Base-by-base conservation (phyloP, 2,888 invertebrate species). In the Candidula unifasciata region DNA sequence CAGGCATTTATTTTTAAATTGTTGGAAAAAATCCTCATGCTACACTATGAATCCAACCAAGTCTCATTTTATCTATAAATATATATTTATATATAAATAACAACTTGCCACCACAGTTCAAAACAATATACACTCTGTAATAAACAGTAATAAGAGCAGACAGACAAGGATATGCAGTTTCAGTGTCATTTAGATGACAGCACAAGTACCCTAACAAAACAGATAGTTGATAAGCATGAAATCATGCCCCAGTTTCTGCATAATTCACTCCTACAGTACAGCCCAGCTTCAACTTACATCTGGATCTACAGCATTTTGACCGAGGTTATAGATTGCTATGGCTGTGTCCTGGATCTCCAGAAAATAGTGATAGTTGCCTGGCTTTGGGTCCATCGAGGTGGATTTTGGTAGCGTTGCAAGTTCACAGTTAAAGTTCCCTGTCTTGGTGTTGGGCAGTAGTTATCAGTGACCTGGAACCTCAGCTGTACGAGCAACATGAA, bases 401-500 rank as follows among this genome's bases (percentile, higher is more conserved):
- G 71, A 64, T 85, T 82, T 35, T 91, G 81, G 82, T 93, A 92
- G 33, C 92, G 86, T 16, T 87, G 86, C 5, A 92, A 89, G 24
- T 83, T 85, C 3, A 93, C 86, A 2, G 89, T 90, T 69, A 93
- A 85, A 0, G 89, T 86, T 35, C 85, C 80, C 30, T 83, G 82
- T 16, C 52, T 35, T 21, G 71, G 77, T 33, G 54, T 66, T 5
- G n/a, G 35, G 69, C 87, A 87, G 76, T 82, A 87, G 44, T 89
- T 89, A 86, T 93, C 93, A n/a, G 86, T 85, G 8, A 91, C 93
- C 74, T 85, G 81, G 33, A 93, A 87, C 74, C 90, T 87, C 64
- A 93, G 80, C 92, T 93, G 87, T 54, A 85, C 85, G 84, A 10
- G 35, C 54, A 33, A 71, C 21, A 35, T 80, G 5, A 71, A 10